Evolutionary conservation across 1,140 invertebrate species (phyloP).

Genomic region (Macrotrachela quadricornifera): DNA sequence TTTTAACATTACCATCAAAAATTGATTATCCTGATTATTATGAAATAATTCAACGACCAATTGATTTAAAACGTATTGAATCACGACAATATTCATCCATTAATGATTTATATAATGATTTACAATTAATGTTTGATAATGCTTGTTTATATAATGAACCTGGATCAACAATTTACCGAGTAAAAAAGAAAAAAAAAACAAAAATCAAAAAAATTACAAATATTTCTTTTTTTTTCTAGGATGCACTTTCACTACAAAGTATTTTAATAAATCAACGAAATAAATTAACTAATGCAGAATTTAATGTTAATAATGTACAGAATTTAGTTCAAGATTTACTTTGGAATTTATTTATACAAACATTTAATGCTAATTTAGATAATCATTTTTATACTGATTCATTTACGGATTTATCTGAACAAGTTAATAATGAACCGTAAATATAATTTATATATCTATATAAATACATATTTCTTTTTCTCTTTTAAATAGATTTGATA

Average conservation of each 20-base stretch:
- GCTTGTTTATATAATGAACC: conserved; percentile 98
- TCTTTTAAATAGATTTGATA: too few relatives aligned
- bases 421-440: conserved; percentile 18
- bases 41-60: conserved; percentile 71
- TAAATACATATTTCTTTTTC: too few relatives aligned
- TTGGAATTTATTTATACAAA: conserved; percentile 66
- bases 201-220: too few relatives aligned
- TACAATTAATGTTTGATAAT: conserved; percentile 93
- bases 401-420: conserved; percentile 52
- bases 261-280: too few relatives aligned
- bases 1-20: conserved; percentile 85
- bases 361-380: conserved; percentile 82
- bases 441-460: too few relatives aligned
- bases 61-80: conserved; percentile 81
- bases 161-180: conserved; percentile 91
- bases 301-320: conserved; percentile 43
- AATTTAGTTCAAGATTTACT: conserved; percentile 71
- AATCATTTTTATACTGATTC: conserved; percentile 85
- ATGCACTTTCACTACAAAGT: too few relatives aligned
- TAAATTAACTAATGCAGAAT: too few relatives aligned
- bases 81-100: conserved; percentile 48
- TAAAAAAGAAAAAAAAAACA: too few relatives aligned
- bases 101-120: conserved; percentile 72
- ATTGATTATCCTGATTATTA: conserved; percentile 89
- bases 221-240: too few relatives aligned